A percentile compares a stretch with the other conserved stretches of the same genome.
Conservation (phyloP, 2,888 invertebrate genomes). For the Ichneumoninae sp. region DNA sequence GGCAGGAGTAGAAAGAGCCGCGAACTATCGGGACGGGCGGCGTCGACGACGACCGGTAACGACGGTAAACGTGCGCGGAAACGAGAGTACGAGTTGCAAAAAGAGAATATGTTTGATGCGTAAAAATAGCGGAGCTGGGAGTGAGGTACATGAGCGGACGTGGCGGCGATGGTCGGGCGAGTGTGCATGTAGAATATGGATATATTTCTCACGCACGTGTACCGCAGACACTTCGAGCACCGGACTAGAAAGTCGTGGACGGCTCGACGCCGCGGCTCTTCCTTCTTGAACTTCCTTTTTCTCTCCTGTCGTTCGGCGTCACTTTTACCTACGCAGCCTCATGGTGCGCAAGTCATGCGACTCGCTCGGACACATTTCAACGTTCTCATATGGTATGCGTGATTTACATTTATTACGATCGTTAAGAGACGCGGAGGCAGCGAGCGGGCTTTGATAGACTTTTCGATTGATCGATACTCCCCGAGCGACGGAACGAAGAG, state of each 20-base stretch:
- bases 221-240: slow-evolving; percentile 16
- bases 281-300: slow-evolving; percentile 46
- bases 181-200: slow-evolving; percentile 17
- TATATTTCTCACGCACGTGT: slow-evolving; percentile 30
- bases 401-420: slow-evolving; percentile 27
- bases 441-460: not conserved
- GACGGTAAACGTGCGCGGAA: slow-evolving; percentile 17
- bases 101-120: not conserved
- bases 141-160: slow-evolving; percentile 40
- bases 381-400: slow-evolving; percentile 2
- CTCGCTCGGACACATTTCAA: slow-evolving; percentile 8
- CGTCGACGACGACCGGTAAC: not conserved
- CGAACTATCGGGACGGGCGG: not conserved
- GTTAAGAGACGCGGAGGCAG: not conserved
- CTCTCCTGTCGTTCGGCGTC: slow-evolving; percentile 37
- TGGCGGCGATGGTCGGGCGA: not conserved
- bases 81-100: slow-evolving; percentile 32
- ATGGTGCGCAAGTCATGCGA: not conserved
- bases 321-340: slow-evolving; percentile 45
- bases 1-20: not conserved
- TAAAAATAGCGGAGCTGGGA: slow-evolving; percentile 2
- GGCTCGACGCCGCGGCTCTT: slow-evolving; percentile 14
- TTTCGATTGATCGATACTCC: slow-evolving; percentile 2
- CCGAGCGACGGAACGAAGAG: not conserved
- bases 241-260: slow-evolving; percentile 55